These are phyloP conservation scores for Motacilla tschutschensis DNA, from an alignment of 2,113 vertebrate genomes.

Conservation along the genomic window DNA sequence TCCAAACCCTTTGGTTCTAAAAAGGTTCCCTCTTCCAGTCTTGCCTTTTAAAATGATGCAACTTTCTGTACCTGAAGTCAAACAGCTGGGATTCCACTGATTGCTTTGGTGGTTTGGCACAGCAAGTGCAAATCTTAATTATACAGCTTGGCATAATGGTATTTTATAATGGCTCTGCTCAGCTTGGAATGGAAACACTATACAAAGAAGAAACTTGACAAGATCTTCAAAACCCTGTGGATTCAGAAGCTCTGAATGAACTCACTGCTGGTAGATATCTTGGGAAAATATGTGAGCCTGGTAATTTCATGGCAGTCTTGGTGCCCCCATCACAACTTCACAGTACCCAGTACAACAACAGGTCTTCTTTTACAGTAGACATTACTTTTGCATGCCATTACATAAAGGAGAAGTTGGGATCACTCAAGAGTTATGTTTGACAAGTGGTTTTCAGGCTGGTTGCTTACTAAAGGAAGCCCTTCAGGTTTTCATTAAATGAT, in stretches of 20 bases:
- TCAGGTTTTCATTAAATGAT: background rate
- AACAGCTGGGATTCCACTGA: background rate
- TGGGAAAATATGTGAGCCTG: background rate
- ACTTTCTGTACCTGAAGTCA: background rate
- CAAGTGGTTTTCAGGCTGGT: background rate
- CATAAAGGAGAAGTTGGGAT: background rate
- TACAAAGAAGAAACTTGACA: background rate
- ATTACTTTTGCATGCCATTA: background rate
- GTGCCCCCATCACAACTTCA: background rate
- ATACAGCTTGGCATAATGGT: background rate
- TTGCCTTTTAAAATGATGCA: background rate
- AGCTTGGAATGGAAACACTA: background rate
- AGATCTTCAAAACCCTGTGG: background rate
- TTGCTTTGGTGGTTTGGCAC: background rate
- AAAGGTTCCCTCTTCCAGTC: background rate
- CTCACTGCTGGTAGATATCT: background rate
- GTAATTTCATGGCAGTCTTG: background rate
- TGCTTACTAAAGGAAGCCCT: background rate
- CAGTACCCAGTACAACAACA: background rate
- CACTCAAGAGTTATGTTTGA: background rate
- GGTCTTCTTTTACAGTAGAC: background rate
- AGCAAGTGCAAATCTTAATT: background rate
- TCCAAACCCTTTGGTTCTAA: slow-evolving; percentile 13
- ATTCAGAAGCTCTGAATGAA: background rate
- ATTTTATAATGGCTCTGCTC: background rate